Evolutionary conservation across 2,888 invertebrate species (phyloP).

Genomic region (Exephanes ischioxanthus): DNA sequence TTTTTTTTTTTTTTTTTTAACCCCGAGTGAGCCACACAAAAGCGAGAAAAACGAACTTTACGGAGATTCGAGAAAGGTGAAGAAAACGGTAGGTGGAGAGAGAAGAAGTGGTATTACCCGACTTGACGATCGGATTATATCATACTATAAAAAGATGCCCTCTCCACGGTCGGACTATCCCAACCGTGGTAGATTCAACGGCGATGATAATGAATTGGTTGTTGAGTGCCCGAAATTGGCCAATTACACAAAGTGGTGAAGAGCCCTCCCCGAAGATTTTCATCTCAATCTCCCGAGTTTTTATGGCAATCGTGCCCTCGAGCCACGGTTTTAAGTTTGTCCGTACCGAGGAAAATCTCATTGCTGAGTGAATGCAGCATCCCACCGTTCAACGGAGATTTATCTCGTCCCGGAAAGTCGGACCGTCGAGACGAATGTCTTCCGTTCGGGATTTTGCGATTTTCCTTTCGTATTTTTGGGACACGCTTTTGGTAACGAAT

Average conservation of each 20-base stretch:
- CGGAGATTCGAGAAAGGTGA: not conserved
- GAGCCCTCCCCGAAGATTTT: conserved; percentile 77
- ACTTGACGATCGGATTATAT: conserved; percentile 78
- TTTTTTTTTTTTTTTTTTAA: conserved; percentile 27
- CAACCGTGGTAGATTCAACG: conserved; percentile 71
- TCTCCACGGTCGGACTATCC: conserved; percentile 44
- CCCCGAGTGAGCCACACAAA: not conserved
- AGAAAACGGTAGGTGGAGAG: conserved; percentile 29
- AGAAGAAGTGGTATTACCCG: conserved; percentile 58
- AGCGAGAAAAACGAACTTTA: not conserved
- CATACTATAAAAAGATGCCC: conserved; percentile 47
- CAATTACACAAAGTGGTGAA: conserved; percentile 77
- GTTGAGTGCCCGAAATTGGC: conserved; percentile 82
- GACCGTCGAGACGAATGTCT: conserved; percentile 61
- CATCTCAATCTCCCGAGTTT: conserved; percentile 75
- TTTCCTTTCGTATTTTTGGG: conserved; percentile 38
- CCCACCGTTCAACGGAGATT: conserved; percentile 47
- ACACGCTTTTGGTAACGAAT: conserved; percentile 51
- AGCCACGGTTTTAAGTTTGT: conserved; percentile 18
- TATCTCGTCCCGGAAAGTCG: conserved; percentile 63
- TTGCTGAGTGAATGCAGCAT: conserved; percentile 58
- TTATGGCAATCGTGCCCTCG: conserved; percentile 71
- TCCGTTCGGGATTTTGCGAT: conserved; percentile 11
- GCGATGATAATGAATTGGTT: conserved; percentile 82
- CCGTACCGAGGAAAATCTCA: conserved; percentile 49